Percentiles rank a stretch among this genome's conserved stretches.
Evolutionary conservation across 2,888 invertebrate genomes (phyloP).

Genomic region (Conus canariensis): DNA sequence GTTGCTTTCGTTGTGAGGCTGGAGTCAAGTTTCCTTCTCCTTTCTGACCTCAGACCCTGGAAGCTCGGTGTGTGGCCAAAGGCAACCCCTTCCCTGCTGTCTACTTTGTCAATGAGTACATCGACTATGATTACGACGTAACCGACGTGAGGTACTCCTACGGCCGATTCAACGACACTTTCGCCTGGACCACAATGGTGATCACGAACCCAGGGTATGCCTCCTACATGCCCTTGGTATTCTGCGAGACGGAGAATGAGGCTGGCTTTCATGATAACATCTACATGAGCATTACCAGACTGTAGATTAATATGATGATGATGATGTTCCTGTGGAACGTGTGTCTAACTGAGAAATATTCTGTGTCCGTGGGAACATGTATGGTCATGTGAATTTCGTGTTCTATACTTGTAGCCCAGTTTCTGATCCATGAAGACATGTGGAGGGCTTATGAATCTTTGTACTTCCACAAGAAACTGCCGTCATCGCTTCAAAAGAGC

Average conservation of each 20-base stretch:
- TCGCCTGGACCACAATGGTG: neutral
- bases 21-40: no score
- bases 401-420: no score
- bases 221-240: neutral
- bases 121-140: neutral
- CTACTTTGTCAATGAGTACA: neutral
- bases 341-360: no score
- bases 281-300: neutral
- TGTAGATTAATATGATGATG: no score
- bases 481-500: no score
- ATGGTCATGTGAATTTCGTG: no score
- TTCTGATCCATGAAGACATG: no score
- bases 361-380: no score
- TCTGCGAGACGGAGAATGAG: constrained; percentile 10
- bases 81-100: neutral
- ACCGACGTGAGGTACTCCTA: neutral
- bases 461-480: no score
- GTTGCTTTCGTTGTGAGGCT: no score
- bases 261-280: neutral
- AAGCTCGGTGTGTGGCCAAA: constrained; percentile 13
- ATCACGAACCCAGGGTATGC: neutral
- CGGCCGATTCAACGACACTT: neutral
- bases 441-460: no score
- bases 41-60: neutral
- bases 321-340: no score